A percentile compares a stretch with the other conserved stretches of the same genome.
Conservation (phyloP, 2,888 invertebrate species). For the Sthenelais limicola region DNA sequence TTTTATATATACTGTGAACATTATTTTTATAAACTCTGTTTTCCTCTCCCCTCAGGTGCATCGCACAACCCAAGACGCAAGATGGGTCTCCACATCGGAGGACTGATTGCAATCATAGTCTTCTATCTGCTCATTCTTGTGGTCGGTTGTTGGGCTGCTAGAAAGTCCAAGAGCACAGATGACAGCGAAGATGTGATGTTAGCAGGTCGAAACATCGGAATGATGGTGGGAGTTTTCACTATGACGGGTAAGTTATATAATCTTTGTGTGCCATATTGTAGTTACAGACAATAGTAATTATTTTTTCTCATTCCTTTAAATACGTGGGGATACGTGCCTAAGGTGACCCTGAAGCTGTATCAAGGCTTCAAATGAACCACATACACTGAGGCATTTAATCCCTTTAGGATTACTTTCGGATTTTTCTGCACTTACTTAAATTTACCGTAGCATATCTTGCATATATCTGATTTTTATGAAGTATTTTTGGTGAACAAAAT, state of each 20-base stretch:
- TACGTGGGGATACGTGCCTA: too few species aligned
- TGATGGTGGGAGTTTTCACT: constrained; percentile 98
- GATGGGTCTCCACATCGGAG: constrained; percentile 80
- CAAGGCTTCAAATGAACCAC: too few species aligned
- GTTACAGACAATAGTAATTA: too few species aligned
- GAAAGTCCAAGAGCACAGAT: constrained; percentile 78
- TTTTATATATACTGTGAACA: background rate
- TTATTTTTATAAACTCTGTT: background rate
- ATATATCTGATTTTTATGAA: too few species aligned
- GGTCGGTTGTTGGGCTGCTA: constrained; percentile 97
- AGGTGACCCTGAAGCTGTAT: too few species aligned
- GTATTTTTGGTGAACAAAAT: too few species aligned
- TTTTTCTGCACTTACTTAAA: too few species aligned
- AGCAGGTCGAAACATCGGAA: constrained; percentile 94
- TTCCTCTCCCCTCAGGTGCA: too few species aligned
- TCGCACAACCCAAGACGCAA: constrained; percentile 31
- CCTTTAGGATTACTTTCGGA: too few species aligned
- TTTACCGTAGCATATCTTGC: too few species aligned
- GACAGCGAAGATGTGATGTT: constrained; percentile 96
- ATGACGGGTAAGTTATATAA: constrained; percentile 88
- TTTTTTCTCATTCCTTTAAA: background rate
- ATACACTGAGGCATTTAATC: too few species aligned
- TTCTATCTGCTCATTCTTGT: constrained; percentile 96
- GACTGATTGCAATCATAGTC: constrained; percentile 92
- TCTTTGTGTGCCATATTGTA: background rate